phyloP scores from a whole-genome alignment of 2,797 vertebrate species.

The Pelobates cultripes region DNA sequence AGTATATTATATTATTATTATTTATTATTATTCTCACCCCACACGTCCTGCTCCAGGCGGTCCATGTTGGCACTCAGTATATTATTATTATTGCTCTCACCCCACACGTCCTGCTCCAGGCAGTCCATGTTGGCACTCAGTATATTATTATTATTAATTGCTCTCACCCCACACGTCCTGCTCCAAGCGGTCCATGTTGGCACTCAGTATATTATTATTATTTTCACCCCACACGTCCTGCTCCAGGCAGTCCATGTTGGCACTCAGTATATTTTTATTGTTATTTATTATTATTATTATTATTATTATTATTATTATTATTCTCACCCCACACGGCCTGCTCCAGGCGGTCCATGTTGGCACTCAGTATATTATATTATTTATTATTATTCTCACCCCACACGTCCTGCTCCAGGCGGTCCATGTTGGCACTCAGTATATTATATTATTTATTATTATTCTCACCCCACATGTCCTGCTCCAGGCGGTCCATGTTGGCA shows the following conservation, averaged over 20 bases:
- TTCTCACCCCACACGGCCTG: slow-evolving; percentile 78
- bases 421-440: slow-evolving; percentile 29
- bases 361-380: slow-evolving; percentile 29
- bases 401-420: slow-evolving; percentile 58
- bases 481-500: too few species aligned
- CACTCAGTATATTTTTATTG: too few species aligned
- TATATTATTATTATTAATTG: too few species aligned
- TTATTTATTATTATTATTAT: too few species aligned
- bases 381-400: slow-evolving; percentile 73
- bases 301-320: too few species aligned
- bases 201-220: too few species aligned
- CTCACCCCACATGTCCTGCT: slow-evolving; percentile 57
- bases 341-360: too few species aligned
- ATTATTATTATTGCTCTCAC: slow-evolving; percentile 67
- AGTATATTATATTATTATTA: too few species aligned
- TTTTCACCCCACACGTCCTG: slow-evolving; percentile 78
- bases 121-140: slow-evolving; percentile 74
- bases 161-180: too few species aligned
- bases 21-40: slow-evolving; percentile 85
- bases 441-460: too few species aligned
- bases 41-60: slow-evolving; percentile 72
- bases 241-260: slow-evolving; percentile 75
- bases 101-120: slow-evolving; percentile 75
- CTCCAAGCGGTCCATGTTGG: too few species aligned
- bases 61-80: slow-evolving; percentile 75